Conservation (phyloP, 1,140 invertebrate genomes). For the Drosophila baimaii region DNA sequence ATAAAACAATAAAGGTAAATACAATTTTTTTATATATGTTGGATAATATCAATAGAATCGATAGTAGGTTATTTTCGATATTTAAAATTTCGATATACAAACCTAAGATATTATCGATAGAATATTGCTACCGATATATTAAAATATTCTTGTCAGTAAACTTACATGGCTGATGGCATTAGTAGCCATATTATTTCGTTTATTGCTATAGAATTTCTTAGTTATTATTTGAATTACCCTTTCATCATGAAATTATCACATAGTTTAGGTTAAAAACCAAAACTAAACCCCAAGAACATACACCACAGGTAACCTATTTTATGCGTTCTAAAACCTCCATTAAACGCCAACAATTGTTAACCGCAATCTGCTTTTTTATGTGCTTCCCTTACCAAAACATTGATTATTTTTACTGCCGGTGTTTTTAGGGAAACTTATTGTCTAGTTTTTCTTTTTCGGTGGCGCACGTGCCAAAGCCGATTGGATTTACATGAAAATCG, state of each 20-base stretch:
- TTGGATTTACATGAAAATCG: conserved; percentile 62
- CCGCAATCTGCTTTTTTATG: conserved; percentile 30
- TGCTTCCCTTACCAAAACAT: conserved; percentile 17
- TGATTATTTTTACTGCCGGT: conserved; percentile 32
- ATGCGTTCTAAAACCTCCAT: conserved; percentile 15
- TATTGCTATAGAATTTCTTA: neutral
- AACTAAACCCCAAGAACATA: conserved; percentile 12
- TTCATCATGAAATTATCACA: neutral
- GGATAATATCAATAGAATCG: no score
- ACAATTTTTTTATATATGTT: no score
- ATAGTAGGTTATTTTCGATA: no score
- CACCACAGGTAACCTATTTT: conserved; percentile 27
- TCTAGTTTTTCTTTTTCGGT: conserved; percentile 16
- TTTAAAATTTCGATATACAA: no score
- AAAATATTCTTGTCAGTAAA: no score
- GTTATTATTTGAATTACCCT: neutral
- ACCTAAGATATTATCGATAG: no score
- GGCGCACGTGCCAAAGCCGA: conserved; percentile 23
- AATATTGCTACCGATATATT: no score
- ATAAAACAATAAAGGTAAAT: no score
- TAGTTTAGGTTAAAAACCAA: neutral
- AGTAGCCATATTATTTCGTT: fast-evolving
- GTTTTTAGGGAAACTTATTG: conserved; percentile 11
- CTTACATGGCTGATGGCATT: neutral
- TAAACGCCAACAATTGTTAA: conserved; percentile 22